Percentiles rank a stretch among this genome's conserved stretches.
Conservation (phyloP, 2,113 vertebrate species). For the Odontophorus gujanensis region DNA sequence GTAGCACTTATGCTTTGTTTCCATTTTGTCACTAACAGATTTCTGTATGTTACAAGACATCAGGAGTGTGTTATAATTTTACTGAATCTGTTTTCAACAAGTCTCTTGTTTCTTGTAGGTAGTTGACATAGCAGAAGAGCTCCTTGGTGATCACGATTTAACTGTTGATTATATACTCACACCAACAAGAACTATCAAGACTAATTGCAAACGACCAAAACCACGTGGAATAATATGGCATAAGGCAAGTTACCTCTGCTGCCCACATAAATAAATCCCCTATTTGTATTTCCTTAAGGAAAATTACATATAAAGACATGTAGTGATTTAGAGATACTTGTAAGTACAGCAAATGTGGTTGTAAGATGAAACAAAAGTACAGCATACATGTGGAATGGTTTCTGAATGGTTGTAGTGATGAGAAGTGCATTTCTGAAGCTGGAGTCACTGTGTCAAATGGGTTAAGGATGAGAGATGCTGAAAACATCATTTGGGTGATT, state of each 20-base stretch:
- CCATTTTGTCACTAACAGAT: background rate
- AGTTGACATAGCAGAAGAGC: constrained; percentile 86
- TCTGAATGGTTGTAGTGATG: background rate
- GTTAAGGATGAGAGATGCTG: background rate
- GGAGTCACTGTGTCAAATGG: background rate
- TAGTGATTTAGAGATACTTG: background rate
- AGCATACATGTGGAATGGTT: accelerated
- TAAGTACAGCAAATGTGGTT: background rate
- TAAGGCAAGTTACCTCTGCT: constrained; percentile 81
- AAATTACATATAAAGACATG: background rate
- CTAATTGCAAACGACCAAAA: constrained; percentile 81
- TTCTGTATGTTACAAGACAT: background rate
- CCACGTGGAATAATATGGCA: constrained; percentile 90
- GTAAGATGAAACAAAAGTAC: background rate
- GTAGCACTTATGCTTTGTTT: background rate
- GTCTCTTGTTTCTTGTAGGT: constrained; percentile 76
- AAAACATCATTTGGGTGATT: background rate
- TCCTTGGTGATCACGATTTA: constrained; percentile 90
- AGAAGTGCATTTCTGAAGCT: background rate
- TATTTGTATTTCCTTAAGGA: background rate
- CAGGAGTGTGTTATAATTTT: background rate
- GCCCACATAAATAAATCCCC: accelerated
- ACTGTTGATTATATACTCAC: constrained; percentile 96
- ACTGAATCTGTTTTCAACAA: background rate
- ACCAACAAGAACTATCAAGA: constrained; percentile 87